phyloP scores from a whole-genome alignment of 2,113 vertebrate species.

The Ciconia stormi region DNA sequence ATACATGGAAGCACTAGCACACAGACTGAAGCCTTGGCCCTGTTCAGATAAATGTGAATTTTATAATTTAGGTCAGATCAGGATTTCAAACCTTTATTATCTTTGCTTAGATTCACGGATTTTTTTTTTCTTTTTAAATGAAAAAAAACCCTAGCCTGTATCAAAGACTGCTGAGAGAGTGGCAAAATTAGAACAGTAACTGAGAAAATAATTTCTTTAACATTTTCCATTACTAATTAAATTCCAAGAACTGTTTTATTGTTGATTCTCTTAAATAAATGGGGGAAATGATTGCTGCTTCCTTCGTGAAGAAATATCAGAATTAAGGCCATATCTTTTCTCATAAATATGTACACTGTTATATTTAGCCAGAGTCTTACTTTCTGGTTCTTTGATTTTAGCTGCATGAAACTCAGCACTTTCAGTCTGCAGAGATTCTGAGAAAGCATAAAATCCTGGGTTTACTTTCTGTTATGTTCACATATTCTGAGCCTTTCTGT shows the following conservation, averaged over 20 bases:
- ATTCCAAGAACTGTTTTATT: conserved; percentile 34
- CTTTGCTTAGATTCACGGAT: neutral
- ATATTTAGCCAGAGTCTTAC: conserved; percentile 25
- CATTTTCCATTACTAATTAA: conserved; percentile 23
- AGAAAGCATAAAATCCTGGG: conserved; percentile 2
- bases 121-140: neutral
- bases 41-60: neutral
- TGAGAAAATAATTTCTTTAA: neutral
- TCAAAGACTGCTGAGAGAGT: conserved; percentile 14
- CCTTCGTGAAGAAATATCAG: neutral
- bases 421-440: neutral
- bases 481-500: neutral
- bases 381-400: conserved; percentile 48
- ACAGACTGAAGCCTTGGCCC: neutral
- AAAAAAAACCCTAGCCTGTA: neutral
- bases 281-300: neutral
- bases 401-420: conserved; percentile 20
- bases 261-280: neutral
- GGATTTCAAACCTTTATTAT: neutral
- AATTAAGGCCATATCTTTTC: neutral
- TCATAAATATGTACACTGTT: conserved; percentile 19
- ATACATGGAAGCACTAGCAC: neutral
- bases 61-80: neutral
- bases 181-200: conserved; percentile 47
- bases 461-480: neutral